Conservation (phyloP, 1,140 invertebrate genomes). For the Trachymyrmex septentrionalis region DNA sequence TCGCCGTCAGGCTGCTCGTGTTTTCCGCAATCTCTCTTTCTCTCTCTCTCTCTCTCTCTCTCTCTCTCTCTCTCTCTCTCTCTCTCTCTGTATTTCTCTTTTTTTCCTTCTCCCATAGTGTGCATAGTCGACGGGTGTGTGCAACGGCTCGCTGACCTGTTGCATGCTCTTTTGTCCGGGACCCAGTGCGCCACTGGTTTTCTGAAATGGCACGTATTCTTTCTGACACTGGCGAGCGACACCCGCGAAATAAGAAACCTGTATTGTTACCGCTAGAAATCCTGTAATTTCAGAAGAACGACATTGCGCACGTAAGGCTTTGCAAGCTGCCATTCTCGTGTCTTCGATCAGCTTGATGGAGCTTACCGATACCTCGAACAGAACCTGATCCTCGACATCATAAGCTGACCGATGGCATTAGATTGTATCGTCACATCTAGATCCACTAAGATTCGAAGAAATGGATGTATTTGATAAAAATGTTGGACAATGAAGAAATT, state of each 20-base stretch:
- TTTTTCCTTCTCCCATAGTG: conserved; percentile 22
- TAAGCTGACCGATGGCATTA: conserved; percentile 23
- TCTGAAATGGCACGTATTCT: conserved; percentile 80
- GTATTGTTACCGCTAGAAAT: conserved; percentile 79
- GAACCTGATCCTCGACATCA: background rate
- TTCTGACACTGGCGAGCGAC: conserved; percentile 72
- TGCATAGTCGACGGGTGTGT: conserved; percentile 62
- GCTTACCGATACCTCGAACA: conserved; percentile 4
- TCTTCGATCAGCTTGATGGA: conserved; percentile 40
- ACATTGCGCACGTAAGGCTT: conserved; percentile 22
- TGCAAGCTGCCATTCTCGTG: conserved; percentile 31
- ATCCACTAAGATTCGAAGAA: background rate
- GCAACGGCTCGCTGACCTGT: conserved; percentile 81
- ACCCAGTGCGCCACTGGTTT: conserved; percentile 70
- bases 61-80: conserved; percentile 9
- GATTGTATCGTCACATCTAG: background rate
- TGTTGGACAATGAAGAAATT: background rate
- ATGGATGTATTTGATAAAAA: conserved; percentile 2
- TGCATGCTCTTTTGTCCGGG: conserved; percentile 84
- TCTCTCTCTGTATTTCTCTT: conserved; percentile 7
- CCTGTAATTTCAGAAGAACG: conserved; percentile 83
- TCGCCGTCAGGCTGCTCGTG: conserved; percentile 40
- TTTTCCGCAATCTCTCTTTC: background rate
- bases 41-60: background rate
- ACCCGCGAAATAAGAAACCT: conserved; percentile 79